Evolutionary conservation across 2,113 vertebrate genomes (phyloP), one percentile per base, ranked within the genome.

Genomic region (Sprattus sprattus): DNA sequence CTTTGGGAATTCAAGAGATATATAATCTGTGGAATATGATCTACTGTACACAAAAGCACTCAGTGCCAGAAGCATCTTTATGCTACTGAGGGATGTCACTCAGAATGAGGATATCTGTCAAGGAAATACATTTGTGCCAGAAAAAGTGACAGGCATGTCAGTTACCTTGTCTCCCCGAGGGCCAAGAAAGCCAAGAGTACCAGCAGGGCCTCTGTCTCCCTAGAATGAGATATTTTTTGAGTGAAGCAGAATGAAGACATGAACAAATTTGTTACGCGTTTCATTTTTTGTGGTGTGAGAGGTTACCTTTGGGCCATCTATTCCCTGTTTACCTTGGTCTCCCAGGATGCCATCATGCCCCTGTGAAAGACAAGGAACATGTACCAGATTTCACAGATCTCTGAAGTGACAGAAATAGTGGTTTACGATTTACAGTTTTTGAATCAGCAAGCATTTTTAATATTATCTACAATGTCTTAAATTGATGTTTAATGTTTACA

Each of bases 271-370:
- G 6, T 10, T 71, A 6, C 10, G 64, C 32, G 25, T 28, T 10
- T 71, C 1, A 28, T 13, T 44, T 46, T 46, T 39, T 52, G 32
- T 9, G 44, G 13, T 45, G 5, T 28, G 7, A 15, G 4, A 8
- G 71, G 82, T 54, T 32, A 95, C 95, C 93, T 94, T 96, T 0
- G 28, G 80, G 16, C 95, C 95, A 50, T 95, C 94, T 71, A 86
- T 87, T 71, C 95, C 95, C 75, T 92, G 93, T 81, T 89, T 94
- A 7, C 94, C 95, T 16, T 90, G 91, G 11, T 95, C 94, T 57
- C 95, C 95, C 88, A 93, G 86, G 85, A 89, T 85, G 45, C 94
- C 95, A 86, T 96, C 95, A 86, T 91, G 50, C 1, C 95, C 94
- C 95, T 96, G 47, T 11, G 86, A n/a, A 15, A 39, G 64, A 67